Base-by-base conservation (phyloP, 2,888 invertebrate species). In the Chydorus sphaericus region DNA sequence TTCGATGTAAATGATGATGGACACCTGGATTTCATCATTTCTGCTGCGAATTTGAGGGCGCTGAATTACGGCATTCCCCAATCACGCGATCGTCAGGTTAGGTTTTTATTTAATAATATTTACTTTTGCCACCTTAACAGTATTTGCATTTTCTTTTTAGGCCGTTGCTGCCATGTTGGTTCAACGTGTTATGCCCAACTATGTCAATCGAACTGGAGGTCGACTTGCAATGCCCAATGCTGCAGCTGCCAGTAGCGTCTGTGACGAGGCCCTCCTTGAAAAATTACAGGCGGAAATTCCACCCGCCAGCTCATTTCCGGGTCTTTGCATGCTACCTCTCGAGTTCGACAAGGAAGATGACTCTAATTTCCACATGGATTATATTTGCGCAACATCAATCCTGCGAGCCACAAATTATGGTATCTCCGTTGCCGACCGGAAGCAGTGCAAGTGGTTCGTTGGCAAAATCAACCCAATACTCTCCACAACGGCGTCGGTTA, bases 281-380 rank as follows among this genome's bases (percentile, higher is more conserved):
- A 74, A 75, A 59, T 64, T 80, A 7, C 73, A 73, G 60, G 71
- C 73, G 1, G 84, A 85, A 61, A 68, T 91, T 58, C 82, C 87
- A 0, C 70, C 79, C 51, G 70, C 77, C 26, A 65, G 69, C 55
- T 73, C 75, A 59, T 70, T 79, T 20, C 72, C 73, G 48, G 75
- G 73, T 52, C 73, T 87, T 39, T 75, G 72, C 59, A 78, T 94
- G 60, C 79, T 80, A 2, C 92, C 96, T 0, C 77, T 96, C 20
- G 96, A 97, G 60, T 98, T 99, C 71, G 98, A 98, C 71, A 98
- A 98, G 69, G 98, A 98, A 67, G 97, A 98, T 71, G 98, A 98
- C 69, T 75, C 78, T 55, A 98, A 98, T 71, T 84, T 93, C 72
- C 98, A 98, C 73, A 96, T 99, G 83, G 97, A 98, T 74, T 99